A percentile compares a stretch with the other conserved stretches of the same genome.
Conservation (phyloP, 2,888 invertebrate genomes). For the Hydraecia micacea region DNA sequence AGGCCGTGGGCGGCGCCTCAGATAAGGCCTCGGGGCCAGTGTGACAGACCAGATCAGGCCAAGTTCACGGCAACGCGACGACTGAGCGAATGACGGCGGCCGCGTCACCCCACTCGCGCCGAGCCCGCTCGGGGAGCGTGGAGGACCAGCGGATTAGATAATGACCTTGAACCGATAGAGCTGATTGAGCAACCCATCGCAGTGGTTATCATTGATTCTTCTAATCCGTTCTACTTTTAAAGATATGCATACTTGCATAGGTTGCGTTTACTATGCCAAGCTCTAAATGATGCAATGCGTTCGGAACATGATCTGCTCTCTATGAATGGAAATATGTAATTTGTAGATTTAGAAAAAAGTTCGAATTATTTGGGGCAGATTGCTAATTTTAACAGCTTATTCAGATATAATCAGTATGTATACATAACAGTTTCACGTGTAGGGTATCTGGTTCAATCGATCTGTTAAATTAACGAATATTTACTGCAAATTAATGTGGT, state of each 20-base stretch:
- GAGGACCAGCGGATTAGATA: constrained; percentile 79
- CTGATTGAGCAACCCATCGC: constrained; percentile 63
- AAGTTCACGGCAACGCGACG: constrained; percentile 89
- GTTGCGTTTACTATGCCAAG: constrained; percentile 15
- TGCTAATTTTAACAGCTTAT: neutral
- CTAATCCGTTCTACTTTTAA: constrained; percentile 47
- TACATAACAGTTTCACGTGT: constrained; percentile 12
- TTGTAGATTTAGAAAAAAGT: neutral
- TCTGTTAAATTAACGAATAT: constrained; percentile 29
- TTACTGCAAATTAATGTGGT: constrained; percentile 38
- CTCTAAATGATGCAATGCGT: constrained; percentile 12
- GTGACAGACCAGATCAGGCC: constrained; percentile 84
- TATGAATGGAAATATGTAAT: constrained; percentile 19
- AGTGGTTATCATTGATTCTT: constrained; percentile 52
- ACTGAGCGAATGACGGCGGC: constrained; percentile 81
- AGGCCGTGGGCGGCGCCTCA: constrained; percentile 89
- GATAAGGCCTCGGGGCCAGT: constrained; percentile 88
- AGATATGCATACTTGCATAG: constrained; percentile 26
- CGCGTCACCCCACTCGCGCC: constrained; percentile 69
- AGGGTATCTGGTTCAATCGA: constrained; percentile 26
- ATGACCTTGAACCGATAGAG: constrained; percentile 78
- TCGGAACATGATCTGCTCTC: neutral
- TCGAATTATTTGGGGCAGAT: neutral
- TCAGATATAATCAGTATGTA: constrained; percentile 7
- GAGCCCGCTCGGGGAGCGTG: constrained; percentile 68